Percentiles rank a stretch among this genome's conserved stretches.
Evolutionary conservation across 2,797 vertebrate species (phyloP).

Genomic region (Euthynnus affinis): DNA sequence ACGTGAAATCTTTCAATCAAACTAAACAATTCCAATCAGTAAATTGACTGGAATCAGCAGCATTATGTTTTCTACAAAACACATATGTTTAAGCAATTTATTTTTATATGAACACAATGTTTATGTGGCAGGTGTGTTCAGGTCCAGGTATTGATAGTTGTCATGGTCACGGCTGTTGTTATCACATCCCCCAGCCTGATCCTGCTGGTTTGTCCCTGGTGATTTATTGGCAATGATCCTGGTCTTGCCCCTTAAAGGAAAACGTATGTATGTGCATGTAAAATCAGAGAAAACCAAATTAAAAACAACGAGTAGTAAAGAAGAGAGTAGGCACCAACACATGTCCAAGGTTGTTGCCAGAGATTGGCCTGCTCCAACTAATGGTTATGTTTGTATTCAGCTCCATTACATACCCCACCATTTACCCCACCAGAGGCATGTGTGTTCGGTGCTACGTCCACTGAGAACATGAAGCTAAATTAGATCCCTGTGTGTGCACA

Average conservation of each 20-base stretch:
- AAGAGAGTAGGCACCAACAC: conserved; percentile 40
- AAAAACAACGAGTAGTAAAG: conserved; percentile 39
- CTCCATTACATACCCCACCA: conserved; percentile 36
- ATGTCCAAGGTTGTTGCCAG: conserved; percentile 52
- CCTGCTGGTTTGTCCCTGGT: not conserved
- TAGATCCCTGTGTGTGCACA: conserved; percentile 36
- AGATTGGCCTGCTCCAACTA: conserved; percentile 63
- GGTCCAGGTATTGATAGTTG: conserved; percentile 12
- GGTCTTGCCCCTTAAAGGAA: not conserved
- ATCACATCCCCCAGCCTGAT: conserved; percentile 14
- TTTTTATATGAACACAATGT: not conserved
- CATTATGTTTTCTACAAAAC: not conserved
- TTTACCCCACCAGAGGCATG: conserved; percentile 67
- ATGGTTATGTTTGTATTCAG: conserved; percentile 77
- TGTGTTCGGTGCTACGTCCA: conserved; percentile 59
- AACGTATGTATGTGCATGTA: conserved; percentile 10
- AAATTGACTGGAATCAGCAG: not conserved
- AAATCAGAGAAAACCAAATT: conserved; percentile 45
- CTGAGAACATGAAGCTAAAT: conserved; percentile 76
- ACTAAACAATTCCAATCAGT: not conserved
- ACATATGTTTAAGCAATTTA: not conserved
- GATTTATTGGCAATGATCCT: conserved; percentile 3
- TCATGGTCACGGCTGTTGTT: not conserved
- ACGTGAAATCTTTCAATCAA: not conserved
- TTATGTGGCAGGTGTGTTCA: conserved; percentile 14